These are phyloP conservation scores for Meiosimyza platycephala DNA, from an alignment of 2,888 invertebrate species.

Conservation along the genomic window DNA sequence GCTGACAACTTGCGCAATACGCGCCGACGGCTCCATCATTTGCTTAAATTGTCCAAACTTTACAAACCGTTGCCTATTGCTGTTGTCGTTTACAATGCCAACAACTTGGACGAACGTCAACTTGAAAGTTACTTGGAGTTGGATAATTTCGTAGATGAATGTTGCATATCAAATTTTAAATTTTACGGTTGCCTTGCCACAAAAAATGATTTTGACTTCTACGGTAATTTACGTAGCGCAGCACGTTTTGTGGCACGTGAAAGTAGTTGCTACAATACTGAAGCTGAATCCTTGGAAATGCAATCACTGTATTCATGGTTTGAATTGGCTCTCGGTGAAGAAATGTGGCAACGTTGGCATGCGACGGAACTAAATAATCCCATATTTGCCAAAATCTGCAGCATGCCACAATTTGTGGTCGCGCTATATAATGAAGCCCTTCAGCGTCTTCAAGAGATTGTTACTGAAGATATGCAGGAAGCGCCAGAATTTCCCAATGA, in stretches of 20 bases:
- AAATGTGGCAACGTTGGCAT: constrained; percentile 73
- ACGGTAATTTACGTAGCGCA: constrained; percentile 67
- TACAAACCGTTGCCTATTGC: constrained; percentile 56
- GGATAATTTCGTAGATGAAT: constrained; percentile 63
- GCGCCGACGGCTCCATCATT: constrained; percentile 53
- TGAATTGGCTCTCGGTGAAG: constrained; percentile 71
- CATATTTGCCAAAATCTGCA: constrained; percentile 63
- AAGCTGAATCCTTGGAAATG: constrained; percentile 71
- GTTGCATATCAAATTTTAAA: constrained; percentile 64
- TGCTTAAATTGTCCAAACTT: constrained; percentile 51
- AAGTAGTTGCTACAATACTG: constrained; percentile 63
- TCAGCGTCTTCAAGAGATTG: constrained; percentile 71
- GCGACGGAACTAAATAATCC: constrained; percentile 52
- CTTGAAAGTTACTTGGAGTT: constrained; percentile 46
- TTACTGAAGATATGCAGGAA: constrained; percentile 72
- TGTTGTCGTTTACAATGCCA: constrained; percentile 52
- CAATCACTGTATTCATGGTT: constrained; percentile 71
- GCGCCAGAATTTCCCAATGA: constrained; percentile 76
- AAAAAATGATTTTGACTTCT: constrained; percentile 43
- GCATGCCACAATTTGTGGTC: constrained; percentile 70
- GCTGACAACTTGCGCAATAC: constrained; percentile 46
- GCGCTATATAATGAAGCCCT: constrained; percentile 77
- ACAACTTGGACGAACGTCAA: constrained; percentile 30
- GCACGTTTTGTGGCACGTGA: constrained; percentile 55
- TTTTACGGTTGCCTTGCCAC: constrained; percentile 43